phyloP scores from a whole-genome alignment of 2,797 vertebrate species.

The Sebastes paucispinis region DNA sequence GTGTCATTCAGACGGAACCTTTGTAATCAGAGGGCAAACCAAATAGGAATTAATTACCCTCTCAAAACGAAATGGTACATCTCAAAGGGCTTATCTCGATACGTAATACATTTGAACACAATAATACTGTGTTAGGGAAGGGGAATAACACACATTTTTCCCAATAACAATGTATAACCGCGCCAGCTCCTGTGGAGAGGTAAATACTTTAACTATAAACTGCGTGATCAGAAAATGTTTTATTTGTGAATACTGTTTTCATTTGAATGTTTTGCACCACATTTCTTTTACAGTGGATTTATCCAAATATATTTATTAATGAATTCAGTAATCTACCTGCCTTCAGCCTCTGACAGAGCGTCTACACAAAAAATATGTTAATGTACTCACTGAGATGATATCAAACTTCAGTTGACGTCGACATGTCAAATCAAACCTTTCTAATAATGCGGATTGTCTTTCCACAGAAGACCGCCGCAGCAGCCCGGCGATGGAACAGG shows the following conservation, averaged over 20 bases:
- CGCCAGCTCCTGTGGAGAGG: not conserved
- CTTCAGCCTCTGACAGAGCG: not conserved
- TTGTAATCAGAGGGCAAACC: not conserved
- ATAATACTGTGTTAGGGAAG: not conserved
- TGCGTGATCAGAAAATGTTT: not conserved
- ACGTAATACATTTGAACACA: not conserved
- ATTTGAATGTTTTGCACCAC: not conserved
- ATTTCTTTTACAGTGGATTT: not conserved
- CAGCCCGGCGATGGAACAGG: constrained; percentile 68
- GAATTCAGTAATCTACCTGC: not conserved
- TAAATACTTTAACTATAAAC: not conserved
- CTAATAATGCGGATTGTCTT: not conserved
- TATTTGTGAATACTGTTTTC: not conserved
- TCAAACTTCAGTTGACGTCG: not conserved
- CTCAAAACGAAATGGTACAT: not conserved
- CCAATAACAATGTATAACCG: not conserved
- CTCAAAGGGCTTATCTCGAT: not conserved
- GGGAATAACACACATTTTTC: not conserved
- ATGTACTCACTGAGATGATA: not conserved
- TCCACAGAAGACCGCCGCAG: constrained; percentile 2
- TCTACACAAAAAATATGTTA: not conserved
- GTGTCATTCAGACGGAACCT: not conserved
- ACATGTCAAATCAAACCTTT: not conserved
- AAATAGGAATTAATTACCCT: not conserved
- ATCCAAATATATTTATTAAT: not conserved